Percentiles rank a stretch among this genome's conserved stretches.
Evolutionary conservation across 2,888 invertebrate genomes (phyloP).

Genomic region (Junonia oenone): DNA sequence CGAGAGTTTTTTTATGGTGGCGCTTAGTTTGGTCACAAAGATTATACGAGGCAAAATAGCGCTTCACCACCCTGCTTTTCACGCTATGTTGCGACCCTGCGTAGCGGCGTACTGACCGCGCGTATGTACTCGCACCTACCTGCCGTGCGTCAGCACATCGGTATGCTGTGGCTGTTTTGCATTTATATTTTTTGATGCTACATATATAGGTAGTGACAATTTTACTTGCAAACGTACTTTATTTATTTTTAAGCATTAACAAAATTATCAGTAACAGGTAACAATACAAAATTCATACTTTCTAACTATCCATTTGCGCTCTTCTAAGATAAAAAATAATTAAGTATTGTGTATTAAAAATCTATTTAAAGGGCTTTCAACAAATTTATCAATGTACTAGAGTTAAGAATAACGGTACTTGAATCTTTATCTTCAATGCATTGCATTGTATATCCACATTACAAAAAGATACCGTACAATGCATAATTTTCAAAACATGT

Average conservation of each 20-base stretch:
- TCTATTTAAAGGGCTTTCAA: neutral
- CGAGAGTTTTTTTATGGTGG: slow-evolving; percentile 69
- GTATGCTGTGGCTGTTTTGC: slow-evolving; percentile 31
- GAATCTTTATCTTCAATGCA: slow-evolving; percentile 25
- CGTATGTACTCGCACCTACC: slow-evolving; percentile 11
- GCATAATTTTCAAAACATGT: slow-evolving; percentile 53
- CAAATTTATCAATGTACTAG: neutral
- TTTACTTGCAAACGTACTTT: too few relatives aligned
- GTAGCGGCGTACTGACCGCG: slow-evolving; percentile 26
- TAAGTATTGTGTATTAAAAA: neutral
- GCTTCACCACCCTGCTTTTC: slow-evolving; percentile 46
- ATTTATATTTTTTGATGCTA: slow-evolving; percentile 23
- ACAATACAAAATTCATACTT: too few relatives aligned
- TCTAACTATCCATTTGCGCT: too few relatives aligned
- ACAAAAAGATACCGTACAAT: slow-evolving; percentile 52
- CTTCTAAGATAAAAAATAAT: neutral
- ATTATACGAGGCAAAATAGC: slow-evolving; percentile 44
- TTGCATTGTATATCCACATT: slow-evolving; percentile 35
- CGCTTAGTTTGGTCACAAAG: slow-evolving; percentile 69
- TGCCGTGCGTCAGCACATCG: slow-evolving; percentile 40
- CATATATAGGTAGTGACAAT: neutral
- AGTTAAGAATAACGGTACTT: slow-evolving; percentile 31
- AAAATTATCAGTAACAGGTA: neutral
- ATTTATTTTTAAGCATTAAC: neutral
- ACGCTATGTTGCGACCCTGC: slow-evolving; percentile 22